Evolutionary conservation across 2,113 vertebrate genomes (phyloP).

Genomic region (Platichthys stellatus): DNA sequence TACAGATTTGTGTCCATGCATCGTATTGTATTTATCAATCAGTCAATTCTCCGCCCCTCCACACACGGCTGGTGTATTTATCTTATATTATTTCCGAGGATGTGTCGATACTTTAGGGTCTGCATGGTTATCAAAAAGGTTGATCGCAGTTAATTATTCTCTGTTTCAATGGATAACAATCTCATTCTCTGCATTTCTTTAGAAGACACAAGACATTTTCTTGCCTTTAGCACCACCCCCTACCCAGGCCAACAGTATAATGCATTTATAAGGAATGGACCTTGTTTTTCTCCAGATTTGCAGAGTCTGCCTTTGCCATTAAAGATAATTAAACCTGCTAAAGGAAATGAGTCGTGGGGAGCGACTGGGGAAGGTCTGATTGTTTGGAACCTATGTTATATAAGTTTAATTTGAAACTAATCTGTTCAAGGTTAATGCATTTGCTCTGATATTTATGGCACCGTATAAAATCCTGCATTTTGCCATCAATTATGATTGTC

Average conservation of each 20-base stretch:
- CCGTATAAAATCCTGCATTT: constrained; percentile 41
- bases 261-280: constrained; percentile 70
- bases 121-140: constrained; percentile 18
- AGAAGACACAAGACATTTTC: constrained; percentile 55
- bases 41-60: not conserved
- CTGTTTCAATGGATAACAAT: constrained; percentile 35
- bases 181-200: constrained; percentile 28
- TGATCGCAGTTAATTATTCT: constrained; percentile 54
- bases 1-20: not conserved
- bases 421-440: constrained; percentile 75
- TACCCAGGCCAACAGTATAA: constrained; percentile 42
- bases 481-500: constrained; percentile 42
- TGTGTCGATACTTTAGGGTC: not conserved
- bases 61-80: not conserved
- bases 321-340: constrained; percentile 75
- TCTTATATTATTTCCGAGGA: not conserved
- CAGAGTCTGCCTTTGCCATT: constrained; percentile 64
- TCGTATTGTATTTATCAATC: too few species aligned
- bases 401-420: constrained; percentile 75
- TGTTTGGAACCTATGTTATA: constrained; percentile 59
- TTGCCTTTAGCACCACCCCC: constrained; percentile 49
- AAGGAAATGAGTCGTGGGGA: constrained; percentile 64
- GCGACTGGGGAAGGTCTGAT: constrained; percentile 64
- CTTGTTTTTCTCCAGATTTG: constrained; percentile 62
- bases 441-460: constrained; percentile 61